These are phyloP conservation scores for Sander vitreus DNA, from an alignment of 2,113 vertebrate species.

Conservation along the genomic window DNA sequence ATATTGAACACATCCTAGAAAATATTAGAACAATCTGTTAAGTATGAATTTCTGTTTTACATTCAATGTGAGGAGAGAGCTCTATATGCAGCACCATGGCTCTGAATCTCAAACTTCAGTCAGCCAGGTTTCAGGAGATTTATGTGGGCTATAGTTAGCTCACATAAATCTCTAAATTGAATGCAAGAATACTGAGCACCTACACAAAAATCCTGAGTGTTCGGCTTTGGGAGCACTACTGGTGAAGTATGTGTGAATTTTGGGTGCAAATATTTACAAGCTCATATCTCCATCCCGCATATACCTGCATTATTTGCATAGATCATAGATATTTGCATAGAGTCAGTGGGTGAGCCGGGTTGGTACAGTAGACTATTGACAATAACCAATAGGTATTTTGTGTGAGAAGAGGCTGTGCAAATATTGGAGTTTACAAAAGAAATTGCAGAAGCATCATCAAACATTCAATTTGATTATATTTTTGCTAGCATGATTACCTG, in stretches of 20 bases:
- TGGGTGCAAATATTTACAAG: conserved; percentile 67
- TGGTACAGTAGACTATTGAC: conserved; percentile 72
- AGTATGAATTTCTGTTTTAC: background rate
- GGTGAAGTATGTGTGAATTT: conserved; percentile 53
- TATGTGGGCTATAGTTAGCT: conserved; percentile 44
- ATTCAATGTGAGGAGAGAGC: background rate
- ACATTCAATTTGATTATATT: conserved; percentile 77
- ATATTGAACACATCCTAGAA: background rate
- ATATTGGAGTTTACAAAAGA: conserved; percentile 73
- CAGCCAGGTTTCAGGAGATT: conserved; percentile 38
- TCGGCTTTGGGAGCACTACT: conserved; percentile 35
- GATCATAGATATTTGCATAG: conserved; percentile 68
- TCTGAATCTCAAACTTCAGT: conserved; percentile 34
- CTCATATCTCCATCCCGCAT: conserved; percentile 42
- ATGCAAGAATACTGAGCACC: conserved; percentile 36
- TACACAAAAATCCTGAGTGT: conserved; percentile 43
- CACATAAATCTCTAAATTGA: conserved; percentile 36
- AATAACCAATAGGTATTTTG: conserved; percentile 66
- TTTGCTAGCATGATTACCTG: conserved; percentile 67
- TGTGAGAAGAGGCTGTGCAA: conserved; percentile 66
- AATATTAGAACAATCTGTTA: background rate
- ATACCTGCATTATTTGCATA: conserved; percentile 67
- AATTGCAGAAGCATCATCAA: conserved; percentile 78
- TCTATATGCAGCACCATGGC: conserved; percentile 3
- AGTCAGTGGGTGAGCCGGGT: conserved; percentile 50